Conservation (phyloP, 2,888 invertebrate genomes). For the Lottia scabra region DNA sequence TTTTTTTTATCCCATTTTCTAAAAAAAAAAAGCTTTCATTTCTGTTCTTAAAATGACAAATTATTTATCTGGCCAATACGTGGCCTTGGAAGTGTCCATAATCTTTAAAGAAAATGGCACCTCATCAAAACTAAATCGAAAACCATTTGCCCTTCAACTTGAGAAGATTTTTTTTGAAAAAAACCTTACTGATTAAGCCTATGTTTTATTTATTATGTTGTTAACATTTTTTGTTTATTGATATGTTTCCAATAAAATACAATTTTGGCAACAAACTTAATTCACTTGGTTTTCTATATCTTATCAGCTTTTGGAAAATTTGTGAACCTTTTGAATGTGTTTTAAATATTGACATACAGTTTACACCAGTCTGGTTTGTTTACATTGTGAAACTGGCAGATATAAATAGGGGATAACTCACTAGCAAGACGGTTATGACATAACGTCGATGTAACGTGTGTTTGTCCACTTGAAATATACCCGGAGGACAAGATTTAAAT, state of each 20-base stretch:
- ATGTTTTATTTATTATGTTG: background rate
- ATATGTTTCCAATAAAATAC: background rate
- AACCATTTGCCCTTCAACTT: no score
- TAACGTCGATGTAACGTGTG: background rate
- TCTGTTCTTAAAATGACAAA: no score
- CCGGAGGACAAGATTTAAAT: background rate
- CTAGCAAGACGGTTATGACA: background rate
- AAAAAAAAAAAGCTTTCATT: no score
- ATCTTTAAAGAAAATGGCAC: no score
- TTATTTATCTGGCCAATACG: no score
- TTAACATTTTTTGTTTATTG: background rate
- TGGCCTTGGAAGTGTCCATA: no score
- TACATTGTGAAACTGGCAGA: background rate
- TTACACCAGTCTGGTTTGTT: background rate
- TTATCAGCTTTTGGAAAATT: background rate
- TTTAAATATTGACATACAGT: background rate
- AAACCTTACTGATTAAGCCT: background rate
- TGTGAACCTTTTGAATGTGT: background rate
- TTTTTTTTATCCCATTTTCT: no score
- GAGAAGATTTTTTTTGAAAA: no score
- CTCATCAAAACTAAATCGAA: no score
- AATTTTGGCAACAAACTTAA: background rate
- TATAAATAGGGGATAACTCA: background rate
- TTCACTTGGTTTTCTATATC: background rate
- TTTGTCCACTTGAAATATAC: background rate